These are phyloP conservation scores for Prolemur simus DNA, from an alignment of 2,113 vertebrate genomes.

Conservation along the genomic window DNA sequence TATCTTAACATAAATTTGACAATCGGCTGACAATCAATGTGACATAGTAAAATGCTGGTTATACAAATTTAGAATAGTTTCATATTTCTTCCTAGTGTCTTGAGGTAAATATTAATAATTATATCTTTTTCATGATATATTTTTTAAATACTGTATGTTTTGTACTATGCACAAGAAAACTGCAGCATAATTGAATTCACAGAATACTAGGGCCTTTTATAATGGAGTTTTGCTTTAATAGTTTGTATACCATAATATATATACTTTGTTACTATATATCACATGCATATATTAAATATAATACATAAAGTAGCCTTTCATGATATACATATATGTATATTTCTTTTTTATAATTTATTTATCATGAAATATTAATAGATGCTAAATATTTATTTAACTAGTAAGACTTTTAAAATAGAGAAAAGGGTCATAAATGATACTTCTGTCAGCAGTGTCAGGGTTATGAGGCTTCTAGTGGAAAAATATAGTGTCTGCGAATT, in stretches of 20 bases:
- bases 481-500: not conserved
- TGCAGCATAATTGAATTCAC: not conserved
- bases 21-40: not conserved
- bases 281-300: not conserved
- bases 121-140: not conserved
- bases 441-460: not conserved
- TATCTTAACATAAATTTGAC: not conserved
- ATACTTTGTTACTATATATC: not conserved
- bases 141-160: not conserved
- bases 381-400: not conserved
- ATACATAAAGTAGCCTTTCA: not conserved
- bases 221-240: not conserved
- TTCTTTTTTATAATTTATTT: not conserved
- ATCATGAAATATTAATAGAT: not conserved
- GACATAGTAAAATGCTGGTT: not conserved
- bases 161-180: not conserved
- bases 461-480: not conserved
- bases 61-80: not conserved
- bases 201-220: not conserved
- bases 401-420: not conserved
- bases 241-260: not conserved
- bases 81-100: not conserved
- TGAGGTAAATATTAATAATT: not conserved
- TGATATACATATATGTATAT: not conserved
- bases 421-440: not conserved